Percentiles rank a stretch among this genome's conserved stretches.
Conservation (phyloP, 2,888 invertebrate genomes). For the Hartigia nigra region DNA sequence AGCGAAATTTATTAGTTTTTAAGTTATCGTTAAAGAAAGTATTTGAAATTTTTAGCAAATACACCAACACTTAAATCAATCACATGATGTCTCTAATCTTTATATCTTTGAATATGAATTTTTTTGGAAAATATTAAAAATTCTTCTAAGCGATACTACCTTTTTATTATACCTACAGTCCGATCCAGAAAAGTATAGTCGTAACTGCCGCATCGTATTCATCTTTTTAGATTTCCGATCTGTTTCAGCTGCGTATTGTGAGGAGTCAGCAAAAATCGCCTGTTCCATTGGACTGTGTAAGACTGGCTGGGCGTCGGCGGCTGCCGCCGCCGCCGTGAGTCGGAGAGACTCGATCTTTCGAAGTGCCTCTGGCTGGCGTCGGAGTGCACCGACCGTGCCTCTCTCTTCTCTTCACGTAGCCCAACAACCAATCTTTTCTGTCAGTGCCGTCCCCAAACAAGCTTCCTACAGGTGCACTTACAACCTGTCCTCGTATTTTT, state of each 20-base stretch:
- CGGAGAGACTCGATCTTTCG: slow-evolving; percentile 47
- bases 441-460: slow-evolving; percentile 49
- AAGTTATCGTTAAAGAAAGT: no score
- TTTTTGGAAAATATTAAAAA: neutral
- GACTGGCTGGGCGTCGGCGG: slow-evolving; percentile 61
- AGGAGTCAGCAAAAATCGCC: neutral
- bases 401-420: slow-evolving; percentile 39
- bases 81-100: neutral
- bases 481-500: slow-evolving; percentile 25
- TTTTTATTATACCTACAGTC: neutral
- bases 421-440: slow-evolving; percentile 34
- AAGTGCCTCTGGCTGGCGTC: slow-evolving; percentile 59
- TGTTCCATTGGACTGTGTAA: slow-evolving; percentile 39
- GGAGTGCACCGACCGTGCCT: slow-evolving; percentile 45
- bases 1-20: neutral
- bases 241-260: neutral
- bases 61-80: no score
- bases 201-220: neutral
- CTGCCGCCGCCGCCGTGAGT: slow-evolving; percentile 40
- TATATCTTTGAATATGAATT: neutral
- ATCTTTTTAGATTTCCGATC: neutral
- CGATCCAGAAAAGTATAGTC: no score
- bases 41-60: no score
- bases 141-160: neutral
- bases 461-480: slow-evolving; percentile 44